Evolutionary conservation across 2,797 vertebrate genomes (phyloP).

Genomic region (Eulemur mongoz): DNA sequence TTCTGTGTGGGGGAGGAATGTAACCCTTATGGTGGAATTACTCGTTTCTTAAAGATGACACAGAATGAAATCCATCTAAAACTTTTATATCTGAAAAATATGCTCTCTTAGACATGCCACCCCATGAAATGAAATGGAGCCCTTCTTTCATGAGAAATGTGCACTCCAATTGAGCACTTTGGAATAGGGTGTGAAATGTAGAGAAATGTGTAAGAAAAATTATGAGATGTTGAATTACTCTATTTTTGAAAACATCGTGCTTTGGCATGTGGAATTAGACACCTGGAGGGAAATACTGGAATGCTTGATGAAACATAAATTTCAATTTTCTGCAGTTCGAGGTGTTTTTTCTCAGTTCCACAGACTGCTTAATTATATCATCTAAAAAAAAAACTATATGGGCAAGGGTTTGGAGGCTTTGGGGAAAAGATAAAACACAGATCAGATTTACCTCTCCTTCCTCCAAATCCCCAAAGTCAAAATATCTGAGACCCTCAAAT

Average conservation of each 20-base stretch:
- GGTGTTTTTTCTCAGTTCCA: constrained; percentile 13
- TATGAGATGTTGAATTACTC: constrained; percentile 43
- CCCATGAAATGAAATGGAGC: constrained; percentile 26
- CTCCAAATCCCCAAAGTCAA: constrained; percentile 24
- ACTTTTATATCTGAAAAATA: constrained; percentile 39
- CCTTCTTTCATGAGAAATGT: constrained; percentile 25
- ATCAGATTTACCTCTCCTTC: background rate
- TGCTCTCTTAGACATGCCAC: background rate
- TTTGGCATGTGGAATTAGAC: constrained; percentile 37
- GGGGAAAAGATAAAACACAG: constrained; percentile 6
- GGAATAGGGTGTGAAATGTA: constrained; percentile 34
- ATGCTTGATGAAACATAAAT: constrained; percentile 48
- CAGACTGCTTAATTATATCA: constrained; percentile 49
- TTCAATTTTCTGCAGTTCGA: constrained; percentile 27
- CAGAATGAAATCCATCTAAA: constrained; percentile 52
- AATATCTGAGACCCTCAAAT: constrained; percentile 22
- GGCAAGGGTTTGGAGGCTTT: background rate
- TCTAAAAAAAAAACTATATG: constrained; percentile 30
- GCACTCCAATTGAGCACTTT: constrained; percentile 18
- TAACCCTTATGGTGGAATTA: background rate
- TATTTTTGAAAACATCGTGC: constrained; percentile 43
- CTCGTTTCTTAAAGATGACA: constrained; percentile 54
- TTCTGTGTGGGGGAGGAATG: constrained; percentile 5
- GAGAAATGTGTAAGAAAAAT: constrained; percentile 47
- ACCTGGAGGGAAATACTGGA: constrained; percentile 30